Evolutionary conservation across 2,888 invertebrate genomes (phyloP), one percentile per base, ranked within the genome.

Genomic region (Drosophila mimica): DNA sequence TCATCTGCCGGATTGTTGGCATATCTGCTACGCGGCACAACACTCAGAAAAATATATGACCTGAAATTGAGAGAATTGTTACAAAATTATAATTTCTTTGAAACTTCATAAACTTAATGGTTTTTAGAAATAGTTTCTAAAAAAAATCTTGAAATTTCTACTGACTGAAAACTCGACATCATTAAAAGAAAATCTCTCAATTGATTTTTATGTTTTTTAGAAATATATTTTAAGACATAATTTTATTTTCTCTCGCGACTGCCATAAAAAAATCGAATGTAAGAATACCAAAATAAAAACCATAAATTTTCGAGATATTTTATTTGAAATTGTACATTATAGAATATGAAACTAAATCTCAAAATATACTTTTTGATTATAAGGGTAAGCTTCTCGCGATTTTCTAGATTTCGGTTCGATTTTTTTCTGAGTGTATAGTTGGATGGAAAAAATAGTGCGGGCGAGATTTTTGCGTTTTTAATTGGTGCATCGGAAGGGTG

Each of bases 401-500:
- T 40, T 9, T 11, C 40, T 4, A n/a, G 2, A 43, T 43, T 3
- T 15, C 4, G 4, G 7, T 0, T 46, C 0, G 2, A 46, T 46
- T 38, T 46, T 20, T 25, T 15, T 46, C 15, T 20, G 1, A 46
- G 46, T 46, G 46, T 46, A 25, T 15, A 46, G 46, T 46, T 46
- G 46, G 25, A 25, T 58, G 2, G 46, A 6, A 17, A 62, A 36
- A 15, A 40, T 40, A 33, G 43, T 30, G 59, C 28, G 57, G 62
- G 61, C 40, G 59, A 40, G 20, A 40, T 20, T 38, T 40, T 40
- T 20, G 49, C 38, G 57, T 46, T 75, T 89, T 89, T 85, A 85
- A 88, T 89, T 88, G 84, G 65, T 76, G 57, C 53, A 62, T 57
- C 59, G 52, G 71, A 53, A 63, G 65, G 59, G 66, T 70, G 48